Conservation (phyloP, 53 echinoderm and acorn worm genomes). For the Glandiceps talaboti region DNA sequence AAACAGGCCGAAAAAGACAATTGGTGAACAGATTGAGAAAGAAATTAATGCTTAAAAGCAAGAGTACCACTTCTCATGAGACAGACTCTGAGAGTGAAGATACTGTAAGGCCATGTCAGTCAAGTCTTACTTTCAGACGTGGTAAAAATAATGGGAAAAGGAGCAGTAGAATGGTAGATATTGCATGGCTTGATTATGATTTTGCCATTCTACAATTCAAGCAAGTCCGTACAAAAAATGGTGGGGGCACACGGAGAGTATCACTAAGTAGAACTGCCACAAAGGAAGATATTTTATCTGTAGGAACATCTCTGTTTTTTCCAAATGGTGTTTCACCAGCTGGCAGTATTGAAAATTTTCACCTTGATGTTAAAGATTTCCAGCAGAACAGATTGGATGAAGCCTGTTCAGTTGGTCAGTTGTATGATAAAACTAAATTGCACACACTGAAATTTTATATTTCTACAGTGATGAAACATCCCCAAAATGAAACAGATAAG, state of each 20-base stretch:
- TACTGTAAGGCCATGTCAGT: too few species aligned
- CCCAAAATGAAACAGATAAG: background rate
- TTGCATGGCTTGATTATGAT: background rate
- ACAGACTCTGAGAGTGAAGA: too few species aligned
- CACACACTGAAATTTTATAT: background rate
- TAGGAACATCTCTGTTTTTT: background rate
- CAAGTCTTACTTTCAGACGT: background rate
- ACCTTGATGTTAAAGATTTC: background rate
- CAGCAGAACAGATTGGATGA: background rate
- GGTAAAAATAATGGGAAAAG: background rate
- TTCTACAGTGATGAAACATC: background rate
- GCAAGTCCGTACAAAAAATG: background rate
- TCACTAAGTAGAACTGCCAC: background rate
- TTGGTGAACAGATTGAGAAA: too few species aligned
- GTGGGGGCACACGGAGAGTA: background rate
- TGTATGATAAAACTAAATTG: background rate
- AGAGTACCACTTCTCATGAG: too few species aligned
- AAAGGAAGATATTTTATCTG: background rate
- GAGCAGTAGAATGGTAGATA: background rate
- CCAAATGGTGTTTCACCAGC: background rate
- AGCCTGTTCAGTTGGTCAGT: background rate
- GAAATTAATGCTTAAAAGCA: too few species aligned
- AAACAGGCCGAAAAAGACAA: too few species aligned
- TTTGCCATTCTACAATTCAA: background rate
- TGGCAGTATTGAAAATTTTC: background rate